A percentile compares a stretch with the other conserved stretches of the same genome.
These are phyloP conservation scores for Tetrapedia diversipes DNA, from an alignment of 2,888 invertebrate genomes.

Conservation along the genomic window DNA sequence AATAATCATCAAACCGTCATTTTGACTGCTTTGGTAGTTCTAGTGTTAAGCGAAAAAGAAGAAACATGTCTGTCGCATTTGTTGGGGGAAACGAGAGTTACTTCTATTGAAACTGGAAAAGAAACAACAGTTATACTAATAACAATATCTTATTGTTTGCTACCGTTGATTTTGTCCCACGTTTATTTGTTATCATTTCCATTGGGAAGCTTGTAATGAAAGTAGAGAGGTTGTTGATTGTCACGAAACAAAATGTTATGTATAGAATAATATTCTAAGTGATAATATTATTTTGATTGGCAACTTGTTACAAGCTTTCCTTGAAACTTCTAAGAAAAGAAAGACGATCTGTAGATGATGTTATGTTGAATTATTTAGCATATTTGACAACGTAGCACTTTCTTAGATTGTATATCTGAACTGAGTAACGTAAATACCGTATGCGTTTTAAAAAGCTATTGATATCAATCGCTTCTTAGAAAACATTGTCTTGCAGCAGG, in stretches of 20 bases:
- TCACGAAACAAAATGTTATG: neutral
- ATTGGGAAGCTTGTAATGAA: neutral
- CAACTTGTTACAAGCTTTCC: neutral
- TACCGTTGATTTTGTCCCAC: neutral
- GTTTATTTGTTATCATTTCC: slow-evolving; percentile 4
- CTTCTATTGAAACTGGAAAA: slow-evolving; percentile 7
- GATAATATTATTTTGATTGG: slow-evolving; percentile 5
- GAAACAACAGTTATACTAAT: neutral
- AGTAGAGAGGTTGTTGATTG: neutral
- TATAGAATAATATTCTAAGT: neutral
- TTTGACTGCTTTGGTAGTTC: too few relatives aligned
- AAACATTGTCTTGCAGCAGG: too few relatives aligned
- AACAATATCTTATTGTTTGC: neutral
- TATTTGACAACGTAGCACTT: too few relatives aligned
- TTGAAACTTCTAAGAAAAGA: neutral
- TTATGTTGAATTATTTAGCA: too few relatives aligned
- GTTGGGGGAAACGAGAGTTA: neutral
- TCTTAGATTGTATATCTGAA: too few relatives aligned
- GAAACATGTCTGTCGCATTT: too few relatives aligned
- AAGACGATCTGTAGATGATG: neutral
- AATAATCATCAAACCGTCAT: too few relatives aligned
- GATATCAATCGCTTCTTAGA: too few relatives aligned
- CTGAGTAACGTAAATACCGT: too few relatives aligned
- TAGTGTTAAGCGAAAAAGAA: too few relatives aligned
- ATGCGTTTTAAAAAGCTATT: too few relatives aligned